Conservation (phyloP, 2,888 invertebrate genomes). For the Pollenia amentaria region DNA sequence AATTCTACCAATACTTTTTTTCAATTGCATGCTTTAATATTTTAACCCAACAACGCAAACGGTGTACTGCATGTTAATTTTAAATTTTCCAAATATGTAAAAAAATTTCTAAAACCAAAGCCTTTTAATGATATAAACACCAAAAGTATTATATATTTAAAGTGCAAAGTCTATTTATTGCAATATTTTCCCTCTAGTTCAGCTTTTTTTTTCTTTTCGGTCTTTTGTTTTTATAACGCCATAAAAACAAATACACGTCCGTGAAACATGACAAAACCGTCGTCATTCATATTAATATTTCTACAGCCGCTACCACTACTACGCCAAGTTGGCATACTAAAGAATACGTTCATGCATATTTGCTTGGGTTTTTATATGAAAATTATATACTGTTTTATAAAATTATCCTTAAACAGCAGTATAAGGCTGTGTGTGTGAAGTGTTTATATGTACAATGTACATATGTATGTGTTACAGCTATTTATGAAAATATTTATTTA, state of each 20-base stretch:
- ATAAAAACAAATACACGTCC: slow-evolving; percentile 57
- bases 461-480: not conserved
- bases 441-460: not conserved
- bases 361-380: slow-evolving; percentile 50
- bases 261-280: slow-evolving; percentile 65
- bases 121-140: not conserved
- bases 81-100: no score
- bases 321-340: not conserved
- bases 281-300: slow-evolving; percentile 64
- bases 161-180: slow-evolving; percentile 67
- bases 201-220: not conserved
- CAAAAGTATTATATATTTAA: slow-evolving; percentile 58
- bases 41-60: no score
- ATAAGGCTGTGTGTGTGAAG: not conserved
- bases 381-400: slow-evolving; percentile 49
- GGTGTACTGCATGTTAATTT: no score
- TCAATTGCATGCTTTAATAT: no score
- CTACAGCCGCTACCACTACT: slow-evolving; percentile 10
- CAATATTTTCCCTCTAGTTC: slow-evolving; percentile 35
- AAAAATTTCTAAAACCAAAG: no score
- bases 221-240: slow-evolving; percentile 50
- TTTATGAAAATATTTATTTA: slow-evolving; percentile 64
- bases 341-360: not conserved
- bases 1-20: no score
- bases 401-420: not conserved